Evolutionary conservation across 2,797 vertebrate species (phyloP).

Genomic region (Sebastes steindachneri): DNA sequence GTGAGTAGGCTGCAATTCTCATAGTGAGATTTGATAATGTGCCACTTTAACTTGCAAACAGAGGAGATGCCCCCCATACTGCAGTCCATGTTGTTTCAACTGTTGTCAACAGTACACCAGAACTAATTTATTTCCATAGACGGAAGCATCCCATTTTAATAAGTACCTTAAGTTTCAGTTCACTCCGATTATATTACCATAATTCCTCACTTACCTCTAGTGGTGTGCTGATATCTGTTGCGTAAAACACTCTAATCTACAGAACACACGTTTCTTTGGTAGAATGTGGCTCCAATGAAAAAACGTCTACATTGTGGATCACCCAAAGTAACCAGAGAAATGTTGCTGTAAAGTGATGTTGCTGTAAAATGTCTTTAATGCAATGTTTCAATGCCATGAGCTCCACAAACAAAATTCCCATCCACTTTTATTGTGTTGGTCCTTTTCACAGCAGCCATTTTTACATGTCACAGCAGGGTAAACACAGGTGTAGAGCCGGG

Average conservation of each 20-base stretch:
- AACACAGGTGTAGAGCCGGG: too few relatives aligned
- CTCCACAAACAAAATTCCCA: neutral
- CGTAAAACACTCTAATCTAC: neutral
- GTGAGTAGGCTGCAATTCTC: constrained; percentile 38
- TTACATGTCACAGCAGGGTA: too few relatives aligned
- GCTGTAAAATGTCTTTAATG: neutral
- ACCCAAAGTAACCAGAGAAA: neutral
- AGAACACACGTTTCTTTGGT: neutral
- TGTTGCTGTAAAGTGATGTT: neutral
- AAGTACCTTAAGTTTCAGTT: constrained; percentile 6
- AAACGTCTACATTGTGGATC: neutral
- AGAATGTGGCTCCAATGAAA: neutral
- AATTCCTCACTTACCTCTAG: neutral
- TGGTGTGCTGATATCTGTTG: neutral
- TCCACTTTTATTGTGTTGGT: neutral
- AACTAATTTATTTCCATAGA: constrained; percentile 14
- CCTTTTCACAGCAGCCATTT: too few relatives aligned
- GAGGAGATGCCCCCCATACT: constrained; percentile 30
- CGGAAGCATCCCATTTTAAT: constrained; percentile 3
- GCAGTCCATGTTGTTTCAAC: constrained; percentile 19
- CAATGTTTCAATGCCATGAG: neutral
- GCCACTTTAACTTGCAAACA: constrained; percentile 25
- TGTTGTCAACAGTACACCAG: constrained; percentile 15
- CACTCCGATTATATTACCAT: neutral
- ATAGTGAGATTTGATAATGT: constrained; percentile 46